These are phyloP conservation scores for Drosophila formosana DNA, from an alignment of 2,888 invertebrate genomes.

Conservation along the genomic window DNA sequence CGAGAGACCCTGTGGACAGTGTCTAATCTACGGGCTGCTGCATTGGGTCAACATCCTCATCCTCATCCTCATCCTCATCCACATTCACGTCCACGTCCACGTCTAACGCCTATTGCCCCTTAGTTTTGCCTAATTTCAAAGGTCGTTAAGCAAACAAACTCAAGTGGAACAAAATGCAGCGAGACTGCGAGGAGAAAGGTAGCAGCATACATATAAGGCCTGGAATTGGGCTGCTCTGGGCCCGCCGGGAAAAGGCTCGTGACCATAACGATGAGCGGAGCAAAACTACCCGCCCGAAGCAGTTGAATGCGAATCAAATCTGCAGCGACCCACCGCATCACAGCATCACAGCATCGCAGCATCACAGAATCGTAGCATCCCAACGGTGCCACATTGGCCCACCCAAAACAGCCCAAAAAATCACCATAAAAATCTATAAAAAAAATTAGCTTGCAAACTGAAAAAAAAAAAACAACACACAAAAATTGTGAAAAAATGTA, in stretches of 20 bases:
- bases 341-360: conserved; percentile 7
- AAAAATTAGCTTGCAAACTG: conserved; percentile 45
- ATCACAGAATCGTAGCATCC: conserved; percentile 9
- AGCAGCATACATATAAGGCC: conserved; percentile 1
- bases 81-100: conserved; percentile 14
- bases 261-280: conserved; percentile 56
- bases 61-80: background rate
- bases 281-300: conserved; percentile 51
- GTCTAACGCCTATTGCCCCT: conserved; percentile 71
- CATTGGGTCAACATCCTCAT: conserved; percentile 31
- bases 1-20: conserved; percentile 47
- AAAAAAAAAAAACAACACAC: conserved; percentile 24
- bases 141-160: conserved; percentile 84
- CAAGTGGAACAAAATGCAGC: conserved; percentile 83
- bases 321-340: conserved; percentile 5
- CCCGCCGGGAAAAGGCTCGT: conserved; percentile 59
- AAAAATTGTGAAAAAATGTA: conserved; percentile 32
- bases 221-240: conserved; percentile 27
- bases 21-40: conserved; percentile 59
- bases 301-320: conserved; percentile 41
- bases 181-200: conserved; percentile 23
- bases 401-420: conserved; percentile 72
- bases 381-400: conserved; percentile 28
- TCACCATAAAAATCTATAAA: conserved; percentile 75
- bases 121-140: conserved; percentile 82